Evolutionary conservation across 2,113 vertebrate genomes (phyloP).

Genomic region (Ramphastos sulfuratus): DNA sequence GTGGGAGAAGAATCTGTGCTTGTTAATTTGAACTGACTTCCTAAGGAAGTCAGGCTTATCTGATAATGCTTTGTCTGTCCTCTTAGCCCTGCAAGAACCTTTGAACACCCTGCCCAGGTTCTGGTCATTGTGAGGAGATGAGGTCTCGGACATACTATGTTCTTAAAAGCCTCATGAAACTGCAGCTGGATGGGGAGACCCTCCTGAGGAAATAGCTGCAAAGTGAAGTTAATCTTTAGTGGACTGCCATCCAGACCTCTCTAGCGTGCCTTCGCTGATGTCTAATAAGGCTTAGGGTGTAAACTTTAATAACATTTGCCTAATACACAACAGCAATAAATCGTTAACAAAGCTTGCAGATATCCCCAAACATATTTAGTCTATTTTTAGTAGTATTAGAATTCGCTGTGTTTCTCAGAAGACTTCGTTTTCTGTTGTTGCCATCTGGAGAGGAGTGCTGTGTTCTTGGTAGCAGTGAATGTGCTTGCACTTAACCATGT

Average conservation of each 20-base stretch:
- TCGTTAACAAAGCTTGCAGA: not conserved
- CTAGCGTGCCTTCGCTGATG: not conserved
- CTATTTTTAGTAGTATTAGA: not conserved
- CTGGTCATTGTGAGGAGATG: not conserved
- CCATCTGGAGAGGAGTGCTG: not conserved
- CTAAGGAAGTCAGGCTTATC: slow-evolving; percentile 47
- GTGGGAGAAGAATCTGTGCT: slow-evolving; percentile 16
- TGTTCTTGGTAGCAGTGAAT: not conserved
- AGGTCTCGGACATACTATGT: not conserved
- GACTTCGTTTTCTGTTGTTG: not conserved
- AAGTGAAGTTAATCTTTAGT: not conserved
- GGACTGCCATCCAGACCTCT: not conserved
- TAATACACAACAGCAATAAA: not conserved
- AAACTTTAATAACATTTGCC: not conserved
- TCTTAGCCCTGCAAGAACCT: slow-evolving; percentile 24
- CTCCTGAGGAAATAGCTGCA: not conserved
- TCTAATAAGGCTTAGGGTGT: not conserved
- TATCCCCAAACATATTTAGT: not conserved
- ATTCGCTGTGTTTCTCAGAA: not conserved
- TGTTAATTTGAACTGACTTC: slow-evolving; percentile 48
- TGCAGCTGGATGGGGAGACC: not conserved
- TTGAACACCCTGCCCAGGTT: not conserved
- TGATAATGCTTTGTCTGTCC: slow-evolving; percentile 26
- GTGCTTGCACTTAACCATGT: not conserved
- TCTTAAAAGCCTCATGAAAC: not conserved